Evolutionary conservation across 2,797 vertebrate species (phyloP), one percentile per base, ranked within the genome.

Genomic region (Cirrhinus molitorella): DNA sequence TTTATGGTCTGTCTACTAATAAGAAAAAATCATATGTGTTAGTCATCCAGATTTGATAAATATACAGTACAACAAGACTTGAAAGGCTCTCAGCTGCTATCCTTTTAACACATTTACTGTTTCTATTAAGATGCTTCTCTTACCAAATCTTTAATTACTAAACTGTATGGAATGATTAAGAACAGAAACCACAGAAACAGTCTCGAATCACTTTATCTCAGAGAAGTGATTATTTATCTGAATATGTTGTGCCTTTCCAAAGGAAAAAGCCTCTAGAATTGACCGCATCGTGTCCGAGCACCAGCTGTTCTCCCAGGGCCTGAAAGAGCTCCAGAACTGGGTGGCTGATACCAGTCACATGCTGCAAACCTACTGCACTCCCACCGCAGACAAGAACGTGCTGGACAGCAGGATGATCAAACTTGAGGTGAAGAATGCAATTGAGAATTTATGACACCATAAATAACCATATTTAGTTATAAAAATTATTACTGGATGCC

Each of bases 271-370:
- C 87, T 97, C 96, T 47, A 95, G 96, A 89, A 95, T 99, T 89
- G 97, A 99, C 23, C 94, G 98, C 16, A 95, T 96, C 0, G 97
- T 98, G 2, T 94, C 95, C 3, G 98, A 99, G 85, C 98, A 99
- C 88, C 96, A 95, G 80, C 96, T 98, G 88, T 98, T 99, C 93
- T 96, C 94, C 3, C 95, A 97, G 2, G 95, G 95, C 40, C 85
- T 98, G 47, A 97, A 96, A 83, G 97, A 99, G 78, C 95, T 99
- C 14, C 97, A 99, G 86, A 97, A 98, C 85, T 99, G 98, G 98
- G 93, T 98, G 89, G 93, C 93, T 40, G 97, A 99, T 71, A 94
- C 96, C 5, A 91, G 97, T 88, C 95, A 96, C 83, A 93, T 97
- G 94, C 92, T 99, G 79, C 94, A 94, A 86, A 96, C 95, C 2